Evolutionary conservation across 2,113 vertebrate species (phyloP), one percentile per base, ranked within the genome.

Genomic region (Triplophysa rosa): DNA sequence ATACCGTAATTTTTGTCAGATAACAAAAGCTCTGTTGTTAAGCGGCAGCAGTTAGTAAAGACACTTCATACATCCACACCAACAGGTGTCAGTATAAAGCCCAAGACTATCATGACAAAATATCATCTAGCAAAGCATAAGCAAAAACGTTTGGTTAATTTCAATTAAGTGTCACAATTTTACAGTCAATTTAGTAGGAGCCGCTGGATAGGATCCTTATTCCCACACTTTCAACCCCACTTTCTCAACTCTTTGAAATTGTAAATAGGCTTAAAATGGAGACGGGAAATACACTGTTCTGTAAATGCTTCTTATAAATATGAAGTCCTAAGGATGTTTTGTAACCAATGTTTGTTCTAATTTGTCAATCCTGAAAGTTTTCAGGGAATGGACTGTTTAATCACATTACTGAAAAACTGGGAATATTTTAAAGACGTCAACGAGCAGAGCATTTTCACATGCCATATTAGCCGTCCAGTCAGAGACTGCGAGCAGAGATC

Each of bases 401-500:
- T 69, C 78, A 78, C 24, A 26, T 69, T 70, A 74, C 61, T 72
- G 59, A 77, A 56, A 56, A 72, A 68, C 8, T 29, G 63, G n/a
- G 33, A 59, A 40, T 67, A 37, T 47, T 56, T 40, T 17, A 70
- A 77, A 68, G 58, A 47, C 82, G 68, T 67, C 21, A 61, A 42
- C 19, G 29, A 6, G 56, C 24, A 68, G 69, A 68, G 19, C 5
- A 2, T 66, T 80, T 75, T 40, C 16, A 8, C 21, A 73, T 45
- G 45, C 47, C 56, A 21, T 81, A 72, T 78, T 80, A 54, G 58
- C 68, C 75, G 79, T 81, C 58, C 4, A 37, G 75, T 81, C 83
- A 75, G 79, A 77, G 24, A 33, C 59, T 62, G 79, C 59, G 65
- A 70, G 68, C 17, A 37, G 75, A 80, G 75, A 79, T 81, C 71